A percentile compares a stretch with the other conserved stretches of the same genome.
These are phyloP conservation scores for Mobula hypostoma DNA, from an alignment of 2,113 vertebrate genomes.

Conservation along the genomic window DNA sequence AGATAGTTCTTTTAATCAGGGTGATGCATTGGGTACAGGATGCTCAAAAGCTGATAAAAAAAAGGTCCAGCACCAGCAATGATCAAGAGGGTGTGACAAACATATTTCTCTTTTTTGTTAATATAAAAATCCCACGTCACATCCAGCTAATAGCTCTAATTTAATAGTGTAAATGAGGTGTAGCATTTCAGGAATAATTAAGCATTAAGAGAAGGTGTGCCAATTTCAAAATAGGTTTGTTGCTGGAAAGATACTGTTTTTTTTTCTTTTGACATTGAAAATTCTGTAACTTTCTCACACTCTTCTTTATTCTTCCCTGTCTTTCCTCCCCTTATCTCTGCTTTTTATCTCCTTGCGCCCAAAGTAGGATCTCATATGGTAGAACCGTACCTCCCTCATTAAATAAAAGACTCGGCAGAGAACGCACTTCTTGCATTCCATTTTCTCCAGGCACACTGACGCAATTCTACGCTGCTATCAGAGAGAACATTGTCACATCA, in stretches of 20 bases:
- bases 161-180: background rate
- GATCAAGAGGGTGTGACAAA: constrained; percentile 1
- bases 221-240: background rate
- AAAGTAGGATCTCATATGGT: no score
- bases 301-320: background rate
- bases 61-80: background rate
- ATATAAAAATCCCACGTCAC: background rate
- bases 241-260: background rate
- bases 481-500: no score
- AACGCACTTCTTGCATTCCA: no score
- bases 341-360: no score
- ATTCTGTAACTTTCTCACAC: background rate
- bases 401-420: no score
- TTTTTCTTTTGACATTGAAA: background rate
- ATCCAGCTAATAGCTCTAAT: background rate
- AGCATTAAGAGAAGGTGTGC: background rate
- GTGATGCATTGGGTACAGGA: background rate
- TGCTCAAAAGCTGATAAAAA: background rate
- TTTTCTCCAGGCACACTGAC: no score
- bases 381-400: no score
- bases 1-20: constrained; percentile 4
- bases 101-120: background rate
- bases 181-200: background rate
- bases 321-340: background rate
- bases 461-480: no score